Evolutionary conservation across 2,888 invertebrate species (phyloP).

Genomic region (Liodrosophila aerea): DNA sequence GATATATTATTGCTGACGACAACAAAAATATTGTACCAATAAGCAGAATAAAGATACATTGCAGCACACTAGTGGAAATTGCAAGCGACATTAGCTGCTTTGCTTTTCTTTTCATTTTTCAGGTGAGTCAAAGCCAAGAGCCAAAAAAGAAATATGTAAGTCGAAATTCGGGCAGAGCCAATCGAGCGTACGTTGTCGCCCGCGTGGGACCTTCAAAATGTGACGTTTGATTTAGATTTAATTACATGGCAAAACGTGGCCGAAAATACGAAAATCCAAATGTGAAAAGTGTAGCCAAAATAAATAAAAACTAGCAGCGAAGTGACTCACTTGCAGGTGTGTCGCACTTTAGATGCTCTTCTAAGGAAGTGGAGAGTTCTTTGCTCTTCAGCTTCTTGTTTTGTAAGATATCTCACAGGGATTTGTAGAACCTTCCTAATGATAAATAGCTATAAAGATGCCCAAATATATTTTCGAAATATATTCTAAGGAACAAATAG

Average conservation of each 20-base stretch:
- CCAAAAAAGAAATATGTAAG: constrained; percentile 18
- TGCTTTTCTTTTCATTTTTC: constrained; percentile 9
- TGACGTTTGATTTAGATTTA: constrained; percentile 79
- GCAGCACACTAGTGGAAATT: constrained; percentile 44
- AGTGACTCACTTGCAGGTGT: no score
- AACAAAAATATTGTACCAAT: constrained; percentile 32
- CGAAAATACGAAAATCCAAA: constrained; percentile 27
- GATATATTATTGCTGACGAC: constrained; percentile 47
- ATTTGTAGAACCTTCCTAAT: no score
- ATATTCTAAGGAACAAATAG: no score
- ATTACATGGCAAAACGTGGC: constrained; percentile 68
- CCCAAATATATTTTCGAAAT: no score
- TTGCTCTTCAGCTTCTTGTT: not conserved
- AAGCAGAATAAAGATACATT: constrained; percentile 5
- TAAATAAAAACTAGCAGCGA: constrained; percentile 36
- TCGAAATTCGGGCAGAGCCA: constrained; percentile 61
- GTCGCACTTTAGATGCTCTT: no score
- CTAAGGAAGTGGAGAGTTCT: constrained; percentile 2
- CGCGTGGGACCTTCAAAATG: constrained; percentile 67
- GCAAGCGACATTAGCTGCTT: constrained; percentile 43
- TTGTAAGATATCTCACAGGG: no score
- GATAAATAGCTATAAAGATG: no score
- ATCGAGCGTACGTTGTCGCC: constrained; percentile 60
- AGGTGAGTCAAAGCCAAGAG: constrained; percentile 63
- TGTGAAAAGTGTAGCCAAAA: constrained; percentile 56